A percentile compares a stretch with the other conserved stretches of the same genome.
Evolutionary conservation across 2,797 vertebrate genomes (phyloP).

Genomic region (Clamator glandarius): DNA sequence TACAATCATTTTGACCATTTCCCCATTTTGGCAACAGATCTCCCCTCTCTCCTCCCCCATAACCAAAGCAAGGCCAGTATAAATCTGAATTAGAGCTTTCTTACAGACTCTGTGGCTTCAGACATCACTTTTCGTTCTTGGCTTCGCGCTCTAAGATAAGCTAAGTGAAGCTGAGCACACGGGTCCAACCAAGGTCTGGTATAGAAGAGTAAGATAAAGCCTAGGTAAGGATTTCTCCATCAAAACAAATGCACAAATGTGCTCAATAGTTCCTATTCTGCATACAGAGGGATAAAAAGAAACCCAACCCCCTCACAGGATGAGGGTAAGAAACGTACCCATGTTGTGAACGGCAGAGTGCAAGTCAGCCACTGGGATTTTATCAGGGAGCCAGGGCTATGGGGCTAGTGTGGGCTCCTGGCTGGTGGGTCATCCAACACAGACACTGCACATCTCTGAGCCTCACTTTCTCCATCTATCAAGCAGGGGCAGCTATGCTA

Average conservation of each 20-base stretch:
- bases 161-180: background rate
- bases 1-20: background rate
- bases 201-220: background rate
- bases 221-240: background rate
- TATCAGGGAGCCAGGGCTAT: background rate
- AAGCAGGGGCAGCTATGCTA: fast-evolving
- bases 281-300: background rate
- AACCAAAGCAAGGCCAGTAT: background rate
- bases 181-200: background rate
- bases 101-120: background rate
- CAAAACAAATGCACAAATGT: background rate
- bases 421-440: background rate
- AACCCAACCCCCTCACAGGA: background rate
- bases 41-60: background rate
- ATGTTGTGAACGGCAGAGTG: background rate
- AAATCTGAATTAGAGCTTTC: background rate
- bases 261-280: background rate
- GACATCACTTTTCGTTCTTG: background rate
- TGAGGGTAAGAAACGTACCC: background rate
- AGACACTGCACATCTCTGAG: background rate
- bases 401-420: background rate
- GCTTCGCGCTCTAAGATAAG: background rate
- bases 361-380: background rate
- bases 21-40: background rate
- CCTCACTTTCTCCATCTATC: background rate